phyloP scores from a whole-genome alignment of 2,797 vertebrate genomes.

The Mus spretus region DNA sequence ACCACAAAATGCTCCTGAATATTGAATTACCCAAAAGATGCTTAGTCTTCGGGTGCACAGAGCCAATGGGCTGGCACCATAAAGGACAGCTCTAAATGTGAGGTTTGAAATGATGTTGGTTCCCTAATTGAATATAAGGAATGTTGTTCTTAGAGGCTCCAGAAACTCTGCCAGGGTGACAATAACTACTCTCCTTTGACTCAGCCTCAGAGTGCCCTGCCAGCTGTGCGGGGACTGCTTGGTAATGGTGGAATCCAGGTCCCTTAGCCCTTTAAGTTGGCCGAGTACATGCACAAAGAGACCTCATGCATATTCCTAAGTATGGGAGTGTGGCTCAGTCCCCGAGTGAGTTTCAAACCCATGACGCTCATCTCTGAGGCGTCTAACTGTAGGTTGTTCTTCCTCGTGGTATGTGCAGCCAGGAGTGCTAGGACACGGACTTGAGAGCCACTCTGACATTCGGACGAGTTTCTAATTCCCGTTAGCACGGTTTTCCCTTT shows the following conservation, averaged over 20 bases:
- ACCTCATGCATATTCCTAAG: background rate
- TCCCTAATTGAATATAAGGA: constrained; percentile 36
- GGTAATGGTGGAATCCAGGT: background rate
- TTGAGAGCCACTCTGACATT: background rate
- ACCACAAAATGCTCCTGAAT: background rate
- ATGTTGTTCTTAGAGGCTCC: background rate
- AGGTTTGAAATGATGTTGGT: constrained; percentile 42
- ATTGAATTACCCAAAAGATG: constrained; percentile 31
- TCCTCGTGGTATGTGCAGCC: background rate
- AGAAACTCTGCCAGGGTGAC: constrained; percentile 44
- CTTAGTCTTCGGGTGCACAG: background rate
- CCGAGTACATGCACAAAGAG: background rate
- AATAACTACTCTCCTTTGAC: background rate
- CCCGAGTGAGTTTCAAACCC: background rate
- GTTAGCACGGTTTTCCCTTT: background rate
- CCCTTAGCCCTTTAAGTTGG: constrained; percentile 22
- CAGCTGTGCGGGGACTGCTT: background rate
- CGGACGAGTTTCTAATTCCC: background rate
- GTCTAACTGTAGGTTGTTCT: background rate
- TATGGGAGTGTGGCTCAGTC: background rate
- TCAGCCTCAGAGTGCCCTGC: background rate
- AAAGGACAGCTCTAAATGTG: constrained; percentile 8
- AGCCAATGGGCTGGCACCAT: background rate
- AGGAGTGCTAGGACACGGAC: background rate
- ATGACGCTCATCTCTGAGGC: constrained; percentile 1